Evolutionary conservation across 53 echinoderm and acorn worm species (phyloP), one percentile per base, ranked within the genome.

Genomic region (Arbacia lixula): DNA sequence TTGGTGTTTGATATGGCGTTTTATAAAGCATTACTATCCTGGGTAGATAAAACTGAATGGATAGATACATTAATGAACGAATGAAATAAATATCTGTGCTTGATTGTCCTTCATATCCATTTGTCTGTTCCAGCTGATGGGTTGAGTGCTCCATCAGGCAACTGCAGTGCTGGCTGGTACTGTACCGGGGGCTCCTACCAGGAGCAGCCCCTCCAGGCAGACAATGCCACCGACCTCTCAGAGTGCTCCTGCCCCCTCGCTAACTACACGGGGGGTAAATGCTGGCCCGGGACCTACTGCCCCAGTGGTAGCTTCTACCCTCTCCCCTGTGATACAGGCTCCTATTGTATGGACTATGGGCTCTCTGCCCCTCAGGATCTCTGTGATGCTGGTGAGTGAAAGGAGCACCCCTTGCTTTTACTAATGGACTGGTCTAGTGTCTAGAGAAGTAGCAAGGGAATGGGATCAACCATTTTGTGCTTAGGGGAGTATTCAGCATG

Each of bases 221-320:
- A 83, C 67, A 97, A 97, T 86, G 94, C 97, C 51, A 97, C 94
- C 0, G 88, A 94, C 54, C 58, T 94, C n/a, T 97, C 97, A 2
- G 92, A 94, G 49, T 97, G 97, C 50, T 89, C 94, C 31, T 97
- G 97, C 61, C 97, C 97, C 8, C 68, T 91, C 26, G 88, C 83
- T 1, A 97, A 97, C 80, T 97, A 97, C 85, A 97, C 97, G n/a
- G 95, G 93, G 86, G 97, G 97, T 29, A 81, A 94, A 53, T 97
- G 97, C 43, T 97, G 97, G 97, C 97, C 97, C 0, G 97, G 97
- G 25, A 94, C 94, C 28, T 97, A 88, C 61, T 97, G 97, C 68
- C 94, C 94, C 14, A 83, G 90, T 37, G 97, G 97, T 28, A 88
- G 87, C 39, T 73, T 86, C 60, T 97, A 97, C 83, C 97, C 97